phyloP scores from a whole-genome alignment of 2,888 invertebrate genomes.

The Trachelus iudaicus region DNA sequence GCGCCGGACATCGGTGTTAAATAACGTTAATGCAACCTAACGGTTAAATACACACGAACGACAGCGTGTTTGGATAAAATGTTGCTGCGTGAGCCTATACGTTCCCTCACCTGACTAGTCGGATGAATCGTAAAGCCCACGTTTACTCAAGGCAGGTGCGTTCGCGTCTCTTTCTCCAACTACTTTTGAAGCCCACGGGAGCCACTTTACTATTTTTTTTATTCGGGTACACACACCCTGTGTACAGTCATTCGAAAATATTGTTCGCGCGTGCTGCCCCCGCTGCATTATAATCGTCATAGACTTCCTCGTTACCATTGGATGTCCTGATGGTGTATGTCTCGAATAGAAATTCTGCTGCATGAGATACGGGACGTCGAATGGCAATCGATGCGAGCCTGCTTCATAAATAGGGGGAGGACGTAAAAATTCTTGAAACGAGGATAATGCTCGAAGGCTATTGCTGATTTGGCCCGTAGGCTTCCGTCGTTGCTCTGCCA shows the following conservation, averaged over 20 bases:
- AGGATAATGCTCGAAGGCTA: not conserved
- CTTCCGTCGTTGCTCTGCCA: conserved; percentile 16
- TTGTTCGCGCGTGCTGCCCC: not conserved
- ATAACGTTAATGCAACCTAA: conserved; percentile 24
- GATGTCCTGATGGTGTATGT: not conserved
- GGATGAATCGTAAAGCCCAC: not conserved
- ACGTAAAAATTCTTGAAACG: not conserved
- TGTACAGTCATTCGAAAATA: not conserved
- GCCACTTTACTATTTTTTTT: not conserved
- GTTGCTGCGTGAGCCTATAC: not conserved
- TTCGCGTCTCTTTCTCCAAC: not conserved
- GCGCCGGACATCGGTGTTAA: conserved; percentile 17
- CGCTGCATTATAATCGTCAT: not conserved
- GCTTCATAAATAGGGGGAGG: not conserved
- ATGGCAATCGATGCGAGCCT: not conserved
- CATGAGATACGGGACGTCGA: not conserved
- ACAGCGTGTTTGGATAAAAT: conserved; percentile 20
- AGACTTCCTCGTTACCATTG: not conserved
- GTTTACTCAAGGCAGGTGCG: not conserved
- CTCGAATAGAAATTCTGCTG: not conserved
- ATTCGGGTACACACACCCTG: not conserved
- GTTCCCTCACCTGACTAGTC: not conserved
- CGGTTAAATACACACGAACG: conserved; percentile 17
- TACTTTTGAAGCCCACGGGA: not conserved
- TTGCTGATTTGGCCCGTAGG: conserved; percentile 1